Evolutionary conservation across 1,140 invertebrate species (phyloP).

Genomic region (Nymphalis io): DNA sequence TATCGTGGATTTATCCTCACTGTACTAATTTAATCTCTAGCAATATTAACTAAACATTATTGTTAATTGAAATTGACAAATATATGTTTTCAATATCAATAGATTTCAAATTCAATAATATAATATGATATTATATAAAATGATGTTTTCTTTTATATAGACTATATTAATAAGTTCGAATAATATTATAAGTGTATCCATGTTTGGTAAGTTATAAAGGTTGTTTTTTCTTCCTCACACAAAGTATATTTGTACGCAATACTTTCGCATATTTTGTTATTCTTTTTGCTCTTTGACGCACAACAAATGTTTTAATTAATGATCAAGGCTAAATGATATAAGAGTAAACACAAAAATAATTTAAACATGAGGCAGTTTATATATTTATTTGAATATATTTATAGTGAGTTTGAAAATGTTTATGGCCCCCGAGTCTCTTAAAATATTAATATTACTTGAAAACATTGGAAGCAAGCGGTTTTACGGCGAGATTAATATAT

Average conservation of each 20-base stretch:
- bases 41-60: background rate
- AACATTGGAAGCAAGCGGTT: slow-evolving; percentile 32
- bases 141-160: too few species aligned
- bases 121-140: too few species aligned
- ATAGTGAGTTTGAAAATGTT: slow-evolving; percentile 14
- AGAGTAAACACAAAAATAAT: background rate
- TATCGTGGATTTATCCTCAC: background rate
- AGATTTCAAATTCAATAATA: too few species aligned
- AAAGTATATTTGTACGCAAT: too few species aligned
- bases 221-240: too few species aligned
- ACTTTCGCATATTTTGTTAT: too few species aligned
- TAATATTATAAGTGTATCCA: too few species aligned
- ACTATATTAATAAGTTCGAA: too few species aligned
- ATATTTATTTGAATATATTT: background rate
- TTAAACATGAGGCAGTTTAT: background rate
- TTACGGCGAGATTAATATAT: slow-evolving; percentile 27
- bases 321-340: background rate
- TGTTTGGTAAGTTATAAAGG: too few species aligned
- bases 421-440: slow-evolving; percentile 30
- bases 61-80: background rate
- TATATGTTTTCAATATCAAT: too few species aligned
- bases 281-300: too few species aligned
- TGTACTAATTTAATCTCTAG: background rate
- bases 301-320: too few species aligned
- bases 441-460: slow-evolving; percentile 43